A percentile compares a stretch with the other conserved stretches of the same genome.
phyloP scores from a whole-genome alignment of 2,113 vertebrate species.

The Tauraco erythrolophus region DNA sequence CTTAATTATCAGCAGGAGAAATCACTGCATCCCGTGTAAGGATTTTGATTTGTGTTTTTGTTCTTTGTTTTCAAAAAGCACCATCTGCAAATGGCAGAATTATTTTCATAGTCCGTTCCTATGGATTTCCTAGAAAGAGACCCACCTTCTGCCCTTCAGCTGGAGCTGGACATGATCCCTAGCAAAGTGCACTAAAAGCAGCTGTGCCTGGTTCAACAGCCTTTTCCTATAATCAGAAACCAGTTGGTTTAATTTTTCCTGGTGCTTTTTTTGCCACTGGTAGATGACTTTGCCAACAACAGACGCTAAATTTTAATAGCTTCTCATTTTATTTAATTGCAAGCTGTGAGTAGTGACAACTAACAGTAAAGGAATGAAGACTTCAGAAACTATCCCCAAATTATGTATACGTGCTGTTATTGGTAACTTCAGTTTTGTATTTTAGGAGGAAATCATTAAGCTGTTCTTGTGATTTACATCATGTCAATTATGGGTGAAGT shows the following conservation, averaged over 20 bases:
- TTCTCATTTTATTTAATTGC: not conserved
- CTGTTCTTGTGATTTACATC: not conserved
- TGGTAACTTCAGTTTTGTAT: not conserved
- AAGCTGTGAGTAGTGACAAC: not conserved
- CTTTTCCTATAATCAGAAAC: not conserved
- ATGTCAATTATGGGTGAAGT: not conserved
- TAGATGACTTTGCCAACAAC: not conserved
- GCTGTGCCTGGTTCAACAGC: accelerated
- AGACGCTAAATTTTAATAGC: not conserved
- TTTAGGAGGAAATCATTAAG: not conserved
- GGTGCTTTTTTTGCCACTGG: not conserved
- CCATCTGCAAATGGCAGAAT: not conserved
- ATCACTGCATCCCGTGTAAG: not conserved
- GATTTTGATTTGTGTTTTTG: not conserved
- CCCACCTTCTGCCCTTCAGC: not conserved
- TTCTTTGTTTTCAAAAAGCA: not conserved
- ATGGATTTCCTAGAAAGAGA: not conserved
- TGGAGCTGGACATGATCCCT: not conserved
- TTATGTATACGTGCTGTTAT: not conserved
- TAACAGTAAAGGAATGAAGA: not conserved
- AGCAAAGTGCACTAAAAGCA: not conserved
- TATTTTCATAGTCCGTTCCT: not conserved
- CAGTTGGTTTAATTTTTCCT: not conserved
- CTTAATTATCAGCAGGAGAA: constrained; percentile 60
- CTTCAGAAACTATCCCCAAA: not conserved